Base-by-base conservation (phyloP, 2,888 invertebrate genomes). In the Plebejus argus region DNA sequence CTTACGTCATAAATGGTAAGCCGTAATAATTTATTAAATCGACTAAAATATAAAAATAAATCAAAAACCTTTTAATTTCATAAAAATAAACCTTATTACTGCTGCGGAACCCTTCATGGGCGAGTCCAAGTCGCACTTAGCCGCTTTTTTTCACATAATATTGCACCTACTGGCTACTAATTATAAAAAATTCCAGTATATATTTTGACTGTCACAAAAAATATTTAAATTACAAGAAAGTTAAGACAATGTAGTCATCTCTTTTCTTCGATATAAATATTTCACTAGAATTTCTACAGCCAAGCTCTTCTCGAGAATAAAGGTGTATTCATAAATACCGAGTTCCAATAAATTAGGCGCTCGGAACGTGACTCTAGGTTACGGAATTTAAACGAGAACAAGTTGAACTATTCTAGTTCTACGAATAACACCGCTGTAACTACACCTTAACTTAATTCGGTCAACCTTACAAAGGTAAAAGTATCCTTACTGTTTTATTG, bases 321-420 rank as follows among this genome's bases (percentile, higher is more conserved):
- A 56, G 77, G 56, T 71, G 53, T 71, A 71, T 77, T 77, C 77
- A 77, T 77, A 72, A 77, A 77, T 77, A 71, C 71, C 35, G 39
- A 39, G 71, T 56, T 56, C 20, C 77, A 77, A 77, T 77, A 71
- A 77, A 77, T 77, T 56, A 77, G 56, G 35, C 33, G 71, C 70
- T 20, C 33, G 71, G 85, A 88, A 86, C 81, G 90, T 88, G 88
- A 84, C 87, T 84, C 82, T 83, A 84, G 84, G 83, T 82, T 79
- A 80, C 81, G 84, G 88, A 88, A 90, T 89, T 89, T 89, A 85
- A 89, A 88, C 86, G 79, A 82, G 85, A 85, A 88, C 85, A 89
- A 89, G 85, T 87, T 88, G 86, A 86, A 83, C 83, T 84, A 82
- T 84, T 85, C 87, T 86, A 86, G 82, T 84, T 85, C 87, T 86